phyloP scores from a whole-genome alignment of 2,888 invertebrate species.

The Lymantria monacha region DNA sequence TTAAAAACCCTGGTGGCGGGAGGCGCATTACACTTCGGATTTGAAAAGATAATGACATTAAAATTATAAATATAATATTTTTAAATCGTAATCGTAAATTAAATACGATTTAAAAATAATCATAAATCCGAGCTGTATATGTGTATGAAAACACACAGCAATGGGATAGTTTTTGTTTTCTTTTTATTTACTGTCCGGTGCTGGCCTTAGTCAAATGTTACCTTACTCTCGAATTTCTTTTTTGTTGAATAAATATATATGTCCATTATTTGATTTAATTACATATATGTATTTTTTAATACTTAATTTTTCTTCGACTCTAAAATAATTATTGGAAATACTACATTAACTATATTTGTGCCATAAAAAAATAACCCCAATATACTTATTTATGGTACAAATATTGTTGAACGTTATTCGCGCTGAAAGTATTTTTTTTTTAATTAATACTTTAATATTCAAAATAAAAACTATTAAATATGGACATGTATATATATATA shows the following conservation, averaged over 20 bases:
- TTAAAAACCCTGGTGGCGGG: constrained; percentile 75
- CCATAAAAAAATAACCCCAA: neutral
- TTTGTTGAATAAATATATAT: too few species aligned
- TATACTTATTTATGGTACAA: neutral
- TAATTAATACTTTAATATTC: neutral
- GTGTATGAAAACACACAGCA: constrained; percentile 49
- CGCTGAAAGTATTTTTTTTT: neutral
- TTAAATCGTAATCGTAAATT: neutral
- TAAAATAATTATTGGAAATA: too few species aligned
- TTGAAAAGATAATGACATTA: neutral
- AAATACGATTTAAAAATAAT: constrained; percentile 1
- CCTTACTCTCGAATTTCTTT: too few species aligned
- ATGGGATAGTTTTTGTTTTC: constrained; percentile 31
- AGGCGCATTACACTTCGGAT: constrained; percentile 37
- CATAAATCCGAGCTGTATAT: constrained; percentile 42
- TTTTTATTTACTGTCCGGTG: constrained; percentile 10
- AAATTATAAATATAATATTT: neutral
- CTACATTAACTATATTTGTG: neutral
- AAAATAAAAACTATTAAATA: neutral
- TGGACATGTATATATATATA: too few species aligned
- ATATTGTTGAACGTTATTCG: neutral
- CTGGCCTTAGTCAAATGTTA: neutral
- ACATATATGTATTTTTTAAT: too few species aligned
- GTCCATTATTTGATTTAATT: too few species aligned
- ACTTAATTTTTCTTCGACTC: too few species aligned